A percentile compares a stretch with the other conserved stretches of the same genome.
Conservation (phyloP, 2,888 invertebrate genomes). For the Ectemnius lituratus region DNA sequence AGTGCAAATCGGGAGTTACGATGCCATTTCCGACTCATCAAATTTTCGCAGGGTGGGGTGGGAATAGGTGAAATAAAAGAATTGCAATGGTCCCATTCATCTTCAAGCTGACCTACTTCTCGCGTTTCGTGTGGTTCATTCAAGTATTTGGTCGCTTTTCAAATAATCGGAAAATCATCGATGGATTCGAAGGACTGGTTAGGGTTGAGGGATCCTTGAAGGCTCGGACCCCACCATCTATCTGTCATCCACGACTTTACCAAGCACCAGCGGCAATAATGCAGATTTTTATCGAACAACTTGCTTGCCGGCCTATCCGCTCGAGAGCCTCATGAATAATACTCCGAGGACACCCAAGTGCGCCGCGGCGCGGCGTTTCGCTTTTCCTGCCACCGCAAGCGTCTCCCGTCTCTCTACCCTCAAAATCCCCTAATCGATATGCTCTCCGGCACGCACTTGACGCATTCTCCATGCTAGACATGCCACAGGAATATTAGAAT, state of each 20-base stretch:
- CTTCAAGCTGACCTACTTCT: no score
- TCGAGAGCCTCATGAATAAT: conserved; percentile 40
- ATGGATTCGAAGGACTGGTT: no score
- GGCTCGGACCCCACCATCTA: no score
- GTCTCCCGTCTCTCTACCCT: conserved; percentile 6
- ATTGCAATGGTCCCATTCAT: no score
- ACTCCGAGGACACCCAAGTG: conserved; percentile 11
- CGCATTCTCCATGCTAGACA: background rate
- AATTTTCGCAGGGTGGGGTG: background rate
- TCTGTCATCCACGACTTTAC: conserved; percentile 11
- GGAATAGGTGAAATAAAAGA: no score
- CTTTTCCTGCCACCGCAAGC: background rate
- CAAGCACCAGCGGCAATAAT: conserved; percentile 53
- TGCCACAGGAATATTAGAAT: no score
- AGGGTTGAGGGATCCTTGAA: no score
- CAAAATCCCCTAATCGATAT: no score
- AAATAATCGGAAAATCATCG: no score
- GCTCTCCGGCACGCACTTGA: background rate
- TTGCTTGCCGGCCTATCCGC: conserved; percentile 17
- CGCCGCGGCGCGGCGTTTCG: no score
- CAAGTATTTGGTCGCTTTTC: no score
- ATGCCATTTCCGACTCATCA: background rate
- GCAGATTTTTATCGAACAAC: conserved; percentile 53
- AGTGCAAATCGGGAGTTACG: conserved; percentile 20
- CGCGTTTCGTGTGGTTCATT: no score